Evolutionary conservation across 2,797 vertebrate genomes (phyloP), one percentile per base, ranked within the genome.

Genomic region (Phataginus tetradactyla): DNA sequence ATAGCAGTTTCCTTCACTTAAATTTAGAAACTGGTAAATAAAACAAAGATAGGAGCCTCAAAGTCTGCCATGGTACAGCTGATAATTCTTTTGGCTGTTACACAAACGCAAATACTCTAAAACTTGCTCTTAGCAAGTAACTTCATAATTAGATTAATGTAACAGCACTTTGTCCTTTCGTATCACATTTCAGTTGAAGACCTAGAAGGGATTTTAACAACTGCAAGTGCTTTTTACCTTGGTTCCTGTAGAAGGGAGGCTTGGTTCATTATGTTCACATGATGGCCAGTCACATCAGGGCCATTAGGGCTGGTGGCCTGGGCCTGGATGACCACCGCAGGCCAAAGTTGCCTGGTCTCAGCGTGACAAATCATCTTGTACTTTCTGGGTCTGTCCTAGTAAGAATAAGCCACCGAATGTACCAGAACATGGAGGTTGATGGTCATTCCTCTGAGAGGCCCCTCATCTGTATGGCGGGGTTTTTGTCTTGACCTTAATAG

Each of bases 101-200:
- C 90, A 96, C 94, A 96, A 91, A 95, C 0, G 7, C 75, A 95
- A 95, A 91, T 94, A 84, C 86, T 93, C 64, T 97, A 85, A 95
- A 95, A 95, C 81, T 95, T 97, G 92, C 94, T 95, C 63, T 97
- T 72, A 96, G 88, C 42, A 92, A 95, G 91, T 92, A 94, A 92
- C 88, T 97, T 95, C 71, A 86, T 88, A 92, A 96, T 96, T 90
- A 78, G 80, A 45, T 96, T 90, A 95, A 96, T 84, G 45, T 93
- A 96, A 96, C 87, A 95, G 90, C 79, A 86, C 69, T 97, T 77
- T 94, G 81, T 86, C 88, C 74, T 86, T 92, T 80, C 45, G 92
- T 96, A 89, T 96, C 85, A 86, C 64, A 57, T 97, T 97, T 97
- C 95, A 91, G 0, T 61, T 86, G 72, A 95, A 92, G 91, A 89